phyloP scores from a whole-genome alignment of 2,888 invertebrate genomes.

The Synergus japonicus region DNA sequence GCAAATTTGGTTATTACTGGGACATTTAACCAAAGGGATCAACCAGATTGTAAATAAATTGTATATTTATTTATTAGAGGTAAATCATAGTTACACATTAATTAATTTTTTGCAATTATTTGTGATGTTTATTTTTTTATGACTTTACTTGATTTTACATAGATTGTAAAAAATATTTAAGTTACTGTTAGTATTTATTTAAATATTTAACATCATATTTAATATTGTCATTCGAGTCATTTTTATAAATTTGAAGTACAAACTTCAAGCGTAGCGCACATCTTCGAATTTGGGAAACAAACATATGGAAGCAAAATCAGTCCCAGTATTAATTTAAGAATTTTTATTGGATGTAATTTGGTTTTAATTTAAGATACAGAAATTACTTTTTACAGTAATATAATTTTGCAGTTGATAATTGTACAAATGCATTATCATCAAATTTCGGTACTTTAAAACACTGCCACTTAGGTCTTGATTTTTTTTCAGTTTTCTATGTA shows the following conservation, averaged over 20 bases:
- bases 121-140: not conserved
- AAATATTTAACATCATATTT: not conserved
- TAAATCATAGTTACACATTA: no score
- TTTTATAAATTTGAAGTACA: not conserved
- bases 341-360: not conserved
- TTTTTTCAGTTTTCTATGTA: not conserved
- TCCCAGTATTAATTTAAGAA: not conserved
- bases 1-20: not conserved
- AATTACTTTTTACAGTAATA: not conserved
- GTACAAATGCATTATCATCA: not conserved
- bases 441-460: not conserved
- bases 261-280: not conserved
- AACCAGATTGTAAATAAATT: slow-evolving; percentile 18
- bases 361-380: not conserved
- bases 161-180: not conserved
- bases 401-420: not conserved
- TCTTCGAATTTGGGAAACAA: not conserved
- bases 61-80: not conserved
- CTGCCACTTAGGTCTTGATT: not conserved
- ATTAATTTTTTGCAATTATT: not conserved
- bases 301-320: not conserved
- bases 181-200: not conserved
- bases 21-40: not conserved
- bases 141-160: not conserved
- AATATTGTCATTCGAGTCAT: not conserved